Evolutionary conservation across 2,888 invertebrate species (phyloP), one percentile per base, ranked within the genome.

Genomic region (Dioctria rufipes): DNA sequence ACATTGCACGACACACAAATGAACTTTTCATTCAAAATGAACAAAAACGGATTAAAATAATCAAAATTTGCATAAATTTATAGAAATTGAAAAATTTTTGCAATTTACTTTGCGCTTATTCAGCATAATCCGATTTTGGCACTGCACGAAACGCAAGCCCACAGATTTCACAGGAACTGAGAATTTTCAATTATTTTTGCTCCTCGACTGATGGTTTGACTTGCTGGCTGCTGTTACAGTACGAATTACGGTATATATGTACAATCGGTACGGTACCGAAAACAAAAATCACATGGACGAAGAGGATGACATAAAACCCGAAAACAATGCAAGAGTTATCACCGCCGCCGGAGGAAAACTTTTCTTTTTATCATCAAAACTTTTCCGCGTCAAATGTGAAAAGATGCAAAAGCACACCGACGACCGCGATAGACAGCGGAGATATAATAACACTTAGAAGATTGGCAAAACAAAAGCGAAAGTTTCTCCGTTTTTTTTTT

Each of bases 91-190:
- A 54, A 54, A 25, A 25, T 25, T 25, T 25, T 54, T 71, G 37
- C 54, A 71, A 54, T 71, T 25, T 71, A 71, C 71, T 71, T 71
- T 71, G 9, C 39, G 71, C 71, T 71, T 71, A 71, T 71, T 71
- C 71, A 71, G 71, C 71, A 71, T 71, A 51, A 71, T 71, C 71
- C 4, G 40, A 25, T 39, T 11, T 39, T 71, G 71, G 51, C 51
- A 71, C 71, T 71, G 54, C 71, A 39, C 39, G 71, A 51, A 71
- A 39, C 51, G 51, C 43, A 54, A 40, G 54, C n/a, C 54, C 37
- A 40, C 13, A 71, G 40, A 46, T 46, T 46, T 46, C 8, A 8
- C 51, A 46, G 71, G 54, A 9, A 37, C 46, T 46, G 71, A 71
- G 37, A 51, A 8, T 39, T 46, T 71, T 71, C 71, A 71, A n/a